Evolutionary conservation across 2,113 vertebrate species (phyloP), one percentile per base, ranked within the genome.

Genomic region (Otis tarda): DNA sequence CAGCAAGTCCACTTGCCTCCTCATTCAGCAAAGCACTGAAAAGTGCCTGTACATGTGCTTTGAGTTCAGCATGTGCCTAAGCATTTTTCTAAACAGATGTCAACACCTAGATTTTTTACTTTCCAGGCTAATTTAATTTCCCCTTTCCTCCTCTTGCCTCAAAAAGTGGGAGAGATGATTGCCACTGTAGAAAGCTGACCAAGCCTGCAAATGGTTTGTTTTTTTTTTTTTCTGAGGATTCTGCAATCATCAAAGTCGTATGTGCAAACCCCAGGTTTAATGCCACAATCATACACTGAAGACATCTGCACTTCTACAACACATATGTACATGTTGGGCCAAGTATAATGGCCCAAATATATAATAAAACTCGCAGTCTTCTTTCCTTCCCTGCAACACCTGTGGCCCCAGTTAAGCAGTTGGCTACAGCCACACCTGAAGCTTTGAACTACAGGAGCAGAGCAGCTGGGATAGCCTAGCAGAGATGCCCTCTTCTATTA

Each of bases 41-140:
- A 61, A 80, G 35, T 43, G 70, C 17, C n/a, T 11, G 15, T 53
- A 41, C 0, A 0, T 4, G 12, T 57, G n/a, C 45, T 92, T 41
- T 15, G 39, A 82, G 63, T 35, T 85, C 49, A 57, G 10, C 10
- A 41, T 2, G 30, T 0, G 0, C 28, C 23, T 4, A 52, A 75
- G 73, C 19, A 45, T 49, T 55, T 35, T 65, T 50, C 69, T 52
- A 41, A 86, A 63, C 30, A 82, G 64, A 52, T 71, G 76, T 49
- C 63, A 74, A 43, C n/a, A 93, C 57, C 17, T 21, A 35, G 33
- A 84, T 52, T 83, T 75, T 63, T 55, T 47, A 60, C 31, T 85
- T 78, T 43, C 24, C 39, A 50, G 39, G n/a, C 31, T 55, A 14
- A 65, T 61, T 87, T 83, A 14, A 77, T n/a, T 79, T 47, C 35